phyloP scores from a whole-genome alignment of 2,797 vertebrate species.

The Chanos chanos region DNA sequence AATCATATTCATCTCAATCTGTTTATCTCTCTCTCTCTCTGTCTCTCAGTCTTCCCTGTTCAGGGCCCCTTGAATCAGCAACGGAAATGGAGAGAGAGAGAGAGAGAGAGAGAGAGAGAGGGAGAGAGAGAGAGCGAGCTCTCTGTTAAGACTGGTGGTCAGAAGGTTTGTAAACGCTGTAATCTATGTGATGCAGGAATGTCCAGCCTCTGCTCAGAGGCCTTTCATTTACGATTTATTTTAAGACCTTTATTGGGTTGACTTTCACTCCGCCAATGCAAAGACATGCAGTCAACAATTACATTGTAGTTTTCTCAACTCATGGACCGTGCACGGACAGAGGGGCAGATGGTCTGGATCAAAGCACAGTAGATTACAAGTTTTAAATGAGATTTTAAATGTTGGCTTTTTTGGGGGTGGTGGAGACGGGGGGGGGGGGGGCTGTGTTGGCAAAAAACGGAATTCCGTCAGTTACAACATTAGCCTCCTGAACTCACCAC shows the following conservation, averaged over 20 bases:
- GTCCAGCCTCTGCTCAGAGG: slow-evolving; percentile 40
- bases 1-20: no score
- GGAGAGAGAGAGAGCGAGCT: slow-evolving; percentile 5
- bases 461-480: no score
- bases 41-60: not conserved
- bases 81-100: not conserved
- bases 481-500: no score
- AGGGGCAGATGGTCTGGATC: no score
- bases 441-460: no score
- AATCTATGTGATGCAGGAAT: slow-evolving; percentile 47
- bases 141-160: slow-evolving; percentile 34
- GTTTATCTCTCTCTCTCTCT: not conserved
- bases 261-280: slow-evolving; percentile 36
- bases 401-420: no score
- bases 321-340: slow-evolving; percentile 14
- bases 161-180: slow-evolving; percentile 38
- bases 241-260: slow-evolving; percentile 48
- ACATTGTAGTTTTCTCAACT: slow-evolving; percentile 42
- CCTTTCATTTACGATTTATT: slow-evolving; percentile 57
- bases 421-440: no score
- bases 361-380: no score
- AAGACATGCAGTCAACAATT: slow-evolving; percentile 47
- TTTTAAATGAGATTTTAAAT: no score
- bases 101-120: not conserved
- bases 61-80: no score